Evolutionary conservation across 2,888 invertebrate genomes (phyloP), one percentile per base, ranked within the genome.

Genomic region (Ischnus inquisitorius): DNA sequence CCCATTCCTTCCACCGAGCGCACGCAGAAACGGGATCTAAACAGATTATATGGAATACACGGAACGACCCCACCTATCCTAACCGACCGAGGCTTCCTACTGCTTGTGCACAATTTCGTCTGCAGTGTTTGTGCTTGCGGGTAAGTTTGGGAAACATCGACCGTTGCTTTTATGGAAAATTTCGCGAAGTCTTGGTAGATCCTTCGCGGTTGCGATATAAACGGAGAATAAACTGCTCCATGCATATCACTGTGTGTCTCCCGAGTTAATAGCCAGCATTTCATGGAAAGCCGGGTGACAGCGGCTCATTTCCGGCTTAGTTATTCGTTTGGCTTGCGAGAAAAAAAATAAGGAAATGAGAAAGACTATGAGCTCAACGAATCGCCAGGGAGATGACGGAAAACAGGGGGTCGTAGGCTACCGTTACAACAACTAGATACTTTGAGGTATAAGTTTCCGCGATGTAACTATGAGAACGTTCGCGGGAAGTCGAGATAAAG

Each of bases 401-500:
- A 62, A 83, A 69, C 67, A 54, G 46, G 54, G 69, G 54, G 69
- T 80, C 14, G 46, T 51, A 74, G 51, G 57, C 76, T 65, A 71
- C 46, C 69, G 16, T 60, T 68, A 64, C 65, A 41, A 67, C 48
- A 60, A 57, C 16, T 43, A 43, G 48, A 22, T 60, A 57, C 62
- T 62, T n/a, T 39, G 74, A 65, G 75, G 78, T 79, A 75, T 81
- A 69, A 81, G 76, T 83, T 81, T 80, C 68, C 80, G 77, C 67
- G 74, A 79, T 79, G 83, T 80, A 77, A 83, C 69, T 79, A 64
- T 46, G 75, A 19, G 43, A 43, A 62, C 64, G 51, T 51, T 77
- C 51, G 25, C 80, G 68, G 74, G 16, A 43, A 57, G 65, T 74
- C 78, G 57, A 78, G 82, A 82, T 82, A 78, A 82, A 82, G 74